phyloP scores from a whole-genome alignment of 2,113 vertebrate species.

The Pardalotus punctatus region DNA sequence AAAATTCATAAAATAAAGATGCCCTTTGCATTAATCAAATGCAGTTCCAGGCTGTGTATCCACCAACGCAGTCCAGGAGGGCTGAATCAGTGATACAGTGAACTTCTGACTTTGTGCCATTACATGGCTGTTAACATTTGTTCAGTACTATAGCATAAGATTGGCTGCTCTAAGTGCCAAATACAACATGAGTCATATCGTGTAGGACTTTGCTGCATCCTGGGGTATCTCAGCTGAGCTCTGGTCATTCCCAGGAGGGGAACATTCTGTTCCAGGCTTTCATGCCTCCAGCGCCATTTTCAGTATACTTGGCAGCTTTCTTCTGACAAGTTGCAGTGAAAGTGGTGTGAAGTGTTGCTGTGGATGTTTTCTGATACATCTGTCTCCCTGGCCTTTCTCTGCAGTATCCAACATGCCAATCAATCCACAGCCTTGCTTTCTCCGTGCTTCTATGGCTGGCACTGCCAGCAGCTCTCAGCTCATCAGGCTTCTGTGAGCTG shows the following conservation, averaged over 20 bases:
- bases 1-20: not conserved
- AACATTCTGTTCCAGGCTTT: not conserved
- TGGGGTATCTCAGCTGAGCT: not conserved
- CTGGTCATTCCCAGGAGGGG: fast-evolving
- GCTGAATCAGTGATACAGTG: not conserved
- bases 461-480: not conserved
- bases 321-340: not conserved
- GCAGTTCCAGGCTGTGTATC: not conserved
- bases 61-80: not conserved
- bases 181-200: not conserved
- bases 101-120: not conserved
- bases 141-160: not conserved
- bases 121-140: not conserved
- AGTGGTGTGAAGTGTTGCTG: not conserved
- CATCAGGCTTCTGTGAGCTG: not conserved
- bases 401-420: not conserved
- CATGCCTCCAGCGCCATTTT: not conserved
- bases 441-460: not conserved
- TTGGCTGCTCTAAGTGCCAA: not conserved
- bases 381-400: not conserved
- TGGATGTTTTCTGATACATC: not conserved
- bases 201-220: not conserved
- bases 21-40: not conserved
- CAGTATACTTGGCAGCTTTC: not conserved
- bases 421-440: not conserved